These are phyloP conservation scores for Diadegma fenestrale DNA, from an alignment of 2,888 invertebrate genomes.

Conservation along the genomic window DNA sequence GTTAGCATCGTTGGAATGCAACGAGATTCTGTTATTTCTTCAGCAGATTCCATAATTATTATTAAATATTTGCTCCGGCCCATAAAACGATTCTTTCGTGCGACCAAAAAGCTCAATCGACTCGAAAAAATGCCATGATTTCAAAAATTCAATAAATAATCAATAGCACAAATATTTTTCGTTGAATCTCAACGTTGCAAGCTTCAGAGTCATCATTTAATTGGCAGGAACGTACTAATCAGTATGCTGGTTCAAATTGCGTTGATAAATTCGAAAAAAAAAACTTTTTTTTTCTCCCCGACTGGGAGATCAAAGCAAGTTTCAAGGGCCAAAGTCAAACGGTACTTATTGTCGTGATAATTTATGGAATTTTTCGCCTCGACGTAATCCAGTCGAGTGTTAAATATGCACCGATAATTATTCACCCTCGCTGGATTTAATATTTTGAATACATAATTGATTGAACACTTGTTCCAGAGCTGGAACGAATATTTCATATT, in stretches of 20 bases:
- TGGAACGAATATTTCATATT: neutral
- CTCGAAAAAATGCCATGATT: no score
- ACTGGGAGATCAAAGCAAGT: conserved; percentile 19
- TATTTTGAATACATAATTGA: neutral
- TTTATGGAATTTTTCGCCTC: conserved; percentile 35
- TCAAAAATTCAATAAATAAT: no score
- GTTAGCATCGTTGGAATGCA: no score
- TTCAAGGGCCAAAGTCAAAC: conserved; percentile 26
- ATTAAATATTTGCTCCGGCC: no score
- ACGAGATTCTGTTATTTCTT: no score
- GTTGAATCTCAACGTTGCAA: no score
- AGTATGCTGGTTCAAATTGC: neutral
- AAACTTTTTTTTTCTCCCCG: neutral
- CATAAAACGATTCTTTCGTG: no score
- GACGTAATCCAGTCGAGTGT: neutral
- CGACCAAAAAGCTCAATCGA: no score
- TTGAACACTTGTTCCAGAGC: neutral
- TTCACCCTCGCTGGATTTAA: conserved; percentile 1
- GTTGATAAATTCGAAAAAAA: neutral
- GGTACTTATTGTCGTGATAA: conserved; percentile 43
- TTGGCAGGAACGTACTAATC: neutral
- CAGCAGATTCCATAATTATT: no score
- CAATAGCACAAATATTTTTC: no score
- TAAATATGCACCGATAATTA: conserved; percentile 1
- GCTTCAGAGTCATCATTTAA: no score